Base-by-base conservation (phyloP, 2,888 invertebrate genomes). In the Volucella inflata region DNA sequence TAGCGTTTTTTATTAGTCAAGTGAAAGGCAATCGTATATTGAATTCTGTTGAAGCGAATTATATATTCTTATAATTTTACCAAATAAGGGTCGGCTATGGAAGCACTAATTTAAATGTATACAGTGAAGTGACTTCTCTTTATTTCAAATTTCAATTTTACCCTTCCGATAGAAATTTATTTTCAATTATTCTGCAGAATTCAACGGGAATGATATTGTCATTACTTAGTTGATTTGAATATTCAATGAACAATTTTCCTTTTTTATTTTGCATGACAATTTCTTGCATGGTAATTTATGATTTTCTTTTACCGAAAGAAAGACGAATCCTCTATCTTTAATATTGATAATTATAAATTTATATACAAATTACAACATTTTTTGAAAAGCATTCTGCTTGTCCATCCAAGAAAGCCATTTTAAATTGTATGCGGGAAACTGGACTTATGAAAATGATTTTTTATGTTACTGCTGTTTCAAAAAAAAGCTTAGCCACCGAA, bases 191-290 rank as follows among this genome's bases (percentile, higher is more conserved):
- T 38, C 80, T 60, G 67, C 85, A 85, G 85, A 85, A 85, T 85
- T 81, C 77, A 81, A 76, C 68, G 85, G 89, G 89, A 88, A 88
- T 88, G 88, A 87, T 87, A 87, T 87, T 89, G 89, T 88, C 85
- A 88, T 89, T 88, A 89, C 89, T 88, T 91, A 90, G 90, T 88
- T 89, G 75, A 88, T 89, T 90, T 90, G 88, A 89, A 90, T 90
- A 90, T 90, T 90, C 89, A 90, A 90, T 90, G 89, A 90, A 87
- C 60, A 46, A 10, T 38, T 65, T 30, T 30, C 6, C 30, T 38
- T 59, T 46, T 50, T 40, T 59, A 21, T 36, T 65, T 64, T 85
- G 85, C 51, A 67, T 62, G 50, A 42, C 40, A 53, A 14, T 40
- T 21, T 17, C 36, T 72, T 85, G 80, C 84, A 85, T 85, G 84